phyloP scores from a whole-genome alignment of 2,113 vertebrate genomes.

The Megaceryle torquata region DNA sequence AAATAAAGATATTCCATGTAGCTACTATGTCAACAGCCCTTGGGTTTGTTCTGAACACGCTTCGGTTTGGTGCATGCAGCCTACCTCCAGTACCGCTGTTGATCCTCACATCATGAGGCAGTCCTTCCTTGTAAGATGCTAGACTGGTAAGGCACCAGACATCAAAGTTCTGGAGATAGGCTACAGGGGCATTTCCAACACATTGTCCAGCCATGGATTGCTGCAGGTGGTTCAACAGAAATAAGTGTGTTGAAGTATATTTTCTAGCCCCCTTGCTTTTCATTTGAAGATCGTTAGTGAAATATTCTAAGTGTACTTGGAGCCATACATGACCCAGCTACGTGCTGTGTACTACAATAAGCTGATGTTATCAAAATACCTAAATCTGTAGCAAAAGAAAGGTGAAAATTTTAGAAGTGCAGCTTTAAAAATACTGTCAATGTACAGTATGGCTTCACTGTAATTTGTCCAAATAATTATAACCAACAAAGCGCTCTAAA shows the following conservation, averaged over 20 bases:
- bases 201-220: constrained; percentile 81
- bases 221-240: constrained; percentile 59
- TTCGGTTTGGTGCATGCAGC: background rate
- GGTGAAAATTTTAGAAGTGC: background rate
- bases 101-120: background rate
- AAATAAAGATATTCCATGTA: background rate
- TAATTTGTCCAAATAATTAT: background rate
- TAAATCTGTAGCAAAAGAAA: background rate
- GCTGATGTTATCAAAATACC: background rate
- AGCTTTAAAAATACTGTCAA: background rate
- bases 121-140: constrained; percentile 37
- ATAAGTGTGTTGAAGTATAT: background rate
- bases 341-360: background rate
- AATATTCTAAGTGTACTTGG: background rate
- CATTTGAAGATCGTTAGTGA: background rate
- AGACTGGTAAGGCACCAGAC: constrained; percentile 70
- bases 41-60: fast-evolving
- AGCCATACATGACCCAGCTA: too few species aligned
- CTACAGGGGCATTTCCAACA: constrained; percentile 79
- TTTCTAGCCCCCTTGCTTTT: background rate
- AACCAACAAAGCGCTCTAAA: background rate
- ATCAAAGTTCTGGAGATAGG: constrained; percentile 81
- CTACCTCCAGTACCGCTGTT: constrained; percentile 65
- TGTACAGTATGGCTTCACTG: background rate
- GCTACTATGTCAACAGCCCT: background rate